A percentile compares a stretch with the other conserved stretches of the same genome.
phyloP scores from a whole-genome alignment of 2,888 invertebrate species.

The Drosophila aldrichi region DNA sequence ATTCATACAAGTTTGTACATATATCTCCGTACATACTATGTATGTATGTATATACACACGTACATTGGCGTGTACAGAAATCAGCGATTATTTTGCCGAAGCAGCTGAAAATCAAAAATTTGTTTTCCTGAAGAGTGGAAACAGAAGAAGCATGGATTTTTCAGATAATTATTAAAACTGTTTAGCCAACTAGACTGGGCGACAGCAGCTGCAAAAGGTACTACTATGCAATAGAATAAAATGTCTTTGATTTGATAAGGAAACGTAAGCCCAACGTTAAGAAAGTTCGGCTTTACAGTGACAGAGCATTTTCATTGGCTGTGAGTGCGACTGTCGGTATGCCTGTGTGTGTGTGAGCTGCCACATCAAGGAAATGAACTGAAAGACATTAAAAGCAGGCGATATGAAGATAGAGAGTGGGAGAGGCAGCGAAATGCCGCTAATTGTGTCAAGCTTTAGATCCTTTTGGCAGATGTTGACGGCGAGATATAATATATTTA shows the following conservation, averaged over 20 bases:
- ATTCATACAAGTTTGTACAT: too few species aligned
- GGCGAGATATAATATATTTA: too few species aligned
- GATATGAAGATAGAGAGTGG: background rate
- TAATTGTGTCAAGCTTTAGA: conserved; percentile 42
- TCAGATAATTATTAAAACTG: background rate
- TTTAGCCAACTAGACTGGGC: background rate
- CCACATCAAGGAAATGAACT: conserved; percentile 46
- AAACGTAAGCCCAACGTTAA: background rate
- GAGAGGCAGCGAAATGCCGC: conserved; percentile 25
- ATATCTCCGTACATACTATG: background rate
- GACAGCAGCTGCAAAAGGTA: conserved; percentile 10
- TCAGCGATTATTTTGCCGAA: background rate
- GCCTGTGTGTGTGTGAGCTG: conserved; percentile 19
- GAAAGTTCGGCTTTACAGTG: conserved; percentile 5
- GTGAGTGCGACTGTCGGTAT: background rate
- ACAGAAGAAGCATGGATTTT: background rate
- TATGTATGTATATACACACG: background rate
- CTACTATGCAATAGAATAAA: background rate
- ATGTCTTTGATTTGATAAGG: conserved; percentile 14
- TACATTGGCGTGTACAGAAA: background rate
- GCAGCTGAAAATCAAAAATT: background rate
- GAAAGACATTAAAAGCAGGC: background rate
- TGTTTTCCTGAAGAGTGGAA: background rate
- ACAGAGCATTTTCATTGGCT: conserved; percentile 10
- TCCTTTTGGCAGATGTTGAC: conserved; percentile 48